Base-by-base conservation (phyloP, 2,888 invertebrate genomes). In the Opisthograptis luteolata region DNA sequence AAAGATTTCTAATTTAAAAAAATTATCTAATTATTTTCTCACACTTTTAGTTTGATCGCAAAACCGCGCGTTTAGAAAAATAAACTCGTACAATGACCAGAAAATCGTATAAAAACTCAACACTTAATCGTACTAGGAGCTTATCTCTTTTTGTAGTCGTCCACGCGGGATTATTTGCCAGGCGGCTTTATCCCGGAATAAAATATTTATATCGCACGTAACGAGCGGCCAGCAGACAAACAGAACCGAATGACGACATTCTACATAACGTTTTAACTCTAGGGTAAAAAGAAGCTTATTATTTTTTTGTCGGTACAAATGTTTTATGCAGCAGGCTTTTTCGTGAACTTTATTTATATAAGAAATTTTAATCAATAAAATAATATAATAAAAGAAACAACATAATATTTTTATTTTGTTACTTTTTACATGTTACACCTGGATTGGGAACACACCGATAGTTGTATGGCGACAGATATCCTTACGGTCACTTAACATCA, bases 171-270 rank as follows among this genome's bases (percentile, higher is more conserved):
- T 81, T 79, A 79, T 68, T 62, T 64, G 41, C 46, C 35, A 59
- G 61, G 42, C 63, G 63, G 64, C 58, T 73, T 78, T 74, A 81
- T 77, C 79, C 74, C 47, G 59, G 68, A 66, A 76, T 81, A 77
- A 84, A 83, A 83, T 81, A 81, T 84, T 80, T 80, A 81, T 82
- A 77, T 73, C 74, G 73, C 50, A 66, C 70, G 58, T 76, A 78
- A 79, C 78, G 72, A 75, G 74, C 54, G 49, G 28, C 46, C 28
- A 32, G 37, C 53, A 44, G 32, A 58, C 52, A 60, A 59, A 63
- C 60, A 50, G 52, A 31, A 25, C 27, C 41, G 47, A 35, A 37
- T 35, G 50, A 53, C 42, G 44, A 36, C 36, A 56, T 58, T 49
- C 50, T 41, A n/a, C n/a, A 63, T 68, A 50, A 59, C 59, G 49